Base-by-base conservation (phyloP, 2,113 vertebrate genomes). In the Terrapene triunguis region DNA sequence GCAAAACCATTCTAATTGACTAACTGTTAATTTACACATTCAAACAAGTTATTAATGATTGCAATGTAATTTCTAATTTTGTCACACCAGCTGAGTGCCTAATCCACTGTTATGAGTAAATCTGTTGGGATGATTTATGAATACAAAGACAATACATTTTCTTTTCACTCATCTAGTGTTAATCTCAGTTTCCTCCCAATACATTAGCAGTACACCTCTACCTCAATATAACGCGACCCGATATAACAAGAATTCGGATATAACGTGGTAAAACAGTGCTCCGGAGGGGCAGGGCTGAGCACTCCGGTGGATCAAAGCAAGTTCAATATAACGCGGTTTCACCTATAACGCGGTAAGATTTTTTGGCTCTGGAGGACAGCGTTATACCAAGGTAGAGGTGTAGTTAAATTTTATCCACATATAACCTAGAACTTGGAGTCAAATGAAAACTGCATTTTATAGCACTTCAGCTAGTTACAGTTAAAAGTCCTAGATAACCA, bases 31-130 rank as follows among this genome's bases (percentile, higher is more conserved):
- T 95, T 80, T 94, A 55, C 80, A 94, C 74, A 55, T 69, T 96
- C 50, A 92, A 82, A 95, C 42, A 90, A 93, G 81, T 84, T 89
- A 62, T 93, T 95, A 94, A 86, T 62, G 62, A 88, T 90, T 92
- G 87, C 78, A 92, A 82, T 84, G 12, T 42, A 93, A 82, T 94
- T 93, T 90, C 78, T 93, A 90, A 78, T 94, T 94, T 55, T 83
- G 76, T 3, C 84, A 55, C 53, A n/a, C 8, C 86, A 96, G 79
- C 7, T 42, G 27, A 94, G 62, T 74, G 44, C 38, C 51, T 89
- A 88, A 93, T 95, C 83, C 62, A 72, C 48, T 88, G 83, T 86
- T 95, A 89, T 89, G 89, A 88, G 90, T 88, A 93, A 95, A 95
- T 11, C 48, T 50, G 90, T 50, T 50, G 50, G 35, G 62, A n/a